Evolutionary conservation across 2,113 vertebrate genomes (phyloP).

Genomic region (Microcebus murinus): DNA sequence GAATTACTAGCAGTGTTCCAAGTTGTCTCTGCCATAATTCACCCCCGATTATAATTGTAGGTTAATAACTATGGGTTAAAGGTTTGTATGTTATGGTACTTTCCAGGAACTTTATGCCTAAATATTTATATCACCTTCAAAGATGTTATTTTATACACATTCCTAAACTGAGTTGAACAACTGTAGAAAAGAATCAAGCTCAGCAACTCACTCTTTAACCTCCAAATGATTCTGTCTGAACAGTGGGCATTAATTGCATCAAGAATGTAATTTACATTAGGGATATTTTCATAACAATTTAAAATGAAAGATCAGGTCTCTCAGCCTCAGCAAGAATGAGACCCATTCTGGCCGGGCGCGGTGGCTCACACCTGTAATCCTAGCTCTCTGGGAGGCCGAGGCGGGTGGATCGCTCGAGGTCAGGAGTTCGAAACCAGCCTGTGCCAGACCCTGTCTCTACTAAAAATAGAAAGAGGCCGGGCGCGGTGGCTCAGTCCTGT

Average conservation of each 20-base stretch:
- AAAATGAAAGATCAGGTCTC: background rate
- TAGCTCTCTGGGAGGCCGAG: too few species aligned
- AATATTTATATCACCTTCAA: background rate
- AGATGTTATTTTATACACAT: background rate
- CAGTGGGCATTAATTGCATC: background rate
- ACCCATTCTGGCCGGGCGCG: too few species aligned
- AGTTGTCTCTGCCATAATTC: background rate
- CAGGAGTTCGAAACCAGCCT: too few species aligned
- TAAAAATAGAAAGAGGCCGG: too few species aligned
- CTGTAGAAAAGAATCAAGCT: background rate
- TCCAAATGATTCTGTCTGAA: constrained; percentile 7
- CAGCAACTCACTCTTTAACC: constrained; percentile 11
- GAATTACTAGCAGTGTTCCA: background rate
- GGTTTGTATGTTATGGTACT: background rate
- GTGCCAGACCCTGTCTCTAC: too few species aligned
- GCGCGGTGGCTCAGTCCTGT: too few species aligned
- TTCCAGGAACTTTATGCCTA: background rate
- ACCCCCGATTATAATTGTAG: background rate
- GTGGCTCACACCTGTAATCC: too few species aligned
- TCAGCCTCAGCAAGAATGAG: too few species aligned
- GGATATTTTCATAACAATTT: background rate
- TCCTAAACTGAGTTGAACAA: background rate
- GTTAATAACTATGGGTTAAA: background rate
- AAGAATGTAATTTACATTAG: background rate
- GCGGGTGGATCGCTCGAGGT: too few species aligned